Evolutionary conservation across 1,140 invertebrate genomes (phyloP), one percentile per base, ranked within the genome.

Genomic region (Proales similis): DNA sequence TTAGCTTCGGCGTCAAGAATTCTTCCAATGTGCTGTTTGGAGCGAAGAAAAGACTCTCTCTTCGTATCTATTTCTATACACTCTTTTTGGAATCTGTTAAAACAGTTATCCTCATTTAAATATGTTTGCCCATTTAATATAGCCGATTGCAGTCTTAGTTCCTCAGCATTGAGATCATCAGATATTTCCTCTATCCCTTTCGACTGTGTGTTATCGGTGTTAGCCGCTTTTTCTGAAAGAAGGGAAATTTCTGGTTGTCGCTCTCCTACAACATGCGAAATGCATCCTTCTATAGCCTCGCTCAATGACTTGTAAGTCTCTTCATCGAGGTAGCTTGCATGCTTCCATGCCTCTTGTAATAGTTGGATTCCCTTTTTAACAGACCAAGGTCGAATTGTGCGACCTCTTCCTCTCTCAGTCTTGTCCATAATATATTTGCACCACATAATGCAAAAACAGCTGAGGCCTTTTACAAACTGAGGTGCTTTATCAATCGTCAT

Each of bases 351-450:
- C 0, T 19, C 14, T 39, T 57, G 51, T 9, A 57, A 26, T 22
- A 57, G 14, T 12, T 57, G 36, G 2, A 57, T 7, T 2, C 51
- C 51, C 45, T 57, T 57, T 7, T 57, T 57, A 14, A 42, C 51
- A 12, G 51, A 22, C 51, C 51, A 57, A 1, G 51, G 51, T 24
- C 51, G 27, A 1, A 39, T 26, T 14, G 33, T 57, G 27, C 51
- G 19, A 12, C 51, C 51, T 42, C 45, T 57, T 4, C 51, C 51
- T 11, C 33, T 14, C 11, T 24, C 26, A 19, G 51, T 57, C 11
- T 42, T 57, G 17, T 39, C 45, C n/a, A 39, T 26, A 29, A 42
- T 57, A 7, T 57, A 57, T 9, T 57, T 42, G 45, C 51, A 57
- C 51, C 51, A 57, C 4, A 30, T 36, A 12, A 57, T 57, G 2